Evolutionary conservation across 2,888 invertebrate species (phyloP).

Genomic region (Eristalis arbustorum): DNA sequence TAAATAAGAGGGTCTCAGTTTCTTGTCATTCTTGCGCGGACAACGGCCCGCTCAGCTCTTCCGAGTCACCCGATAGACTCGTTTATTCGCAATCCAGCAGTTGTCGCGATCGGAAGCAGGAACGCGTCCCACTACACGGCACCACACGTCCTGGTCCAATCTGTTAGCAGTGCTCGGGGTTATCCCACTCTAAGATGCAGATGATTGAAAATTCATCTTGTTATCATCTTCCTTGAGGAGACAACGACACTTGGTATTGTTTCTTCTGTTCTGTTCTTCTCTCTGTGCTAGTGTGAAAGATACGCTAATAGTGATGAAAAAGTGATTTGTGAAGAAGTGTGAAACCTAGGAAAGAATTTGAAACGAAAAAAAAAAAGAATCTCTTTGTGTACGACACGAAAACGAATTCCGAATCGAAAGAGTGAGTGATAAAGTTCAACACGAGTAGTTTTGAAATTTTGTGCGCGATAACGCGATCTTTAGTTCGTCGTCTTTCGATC

Average conservation of each 20-base stretch:
- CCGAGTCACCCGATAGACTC: slow-evolving; percentile 72
- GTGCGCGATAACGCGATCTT: slow-evolving; percentile 51
- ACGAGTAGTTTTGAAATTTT: slow-evolving; percentile 55
- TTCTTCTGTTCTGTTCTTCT: neutral
- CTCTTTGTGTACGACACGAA: slow-evolving; percentile 28
- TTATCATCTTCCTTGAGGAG: slow-evolving; percentile 54
- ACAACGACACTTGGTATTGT: slow-evolving; percentile 49
- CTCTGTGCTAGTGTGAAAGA: slow-evolving; percentile 5
- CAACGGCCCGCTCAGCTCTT: slow-evolving; percentile 72
- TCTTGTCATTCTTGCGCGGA: slow-evolving; percentile 72
- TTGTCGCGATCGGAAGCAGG: slow-evolving; percentile 79
- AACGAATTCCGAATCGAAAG: slow-evolving; percentile 39
- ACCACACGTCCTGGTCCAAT: slow-evolving; percentile 9
- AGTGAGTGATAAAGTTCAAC: slow-evolving; percentile 65
- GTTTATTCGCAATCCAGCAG: slow-evolving; percentile 80
- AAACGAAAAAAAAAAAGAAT: slow-evolving; percentile 15
- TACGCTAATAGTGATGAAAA: slow-evolving; percentile 43
- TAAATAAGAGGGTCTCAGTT: slow-evolving; percentile 65
- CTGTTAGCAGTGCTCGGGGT: neutral
- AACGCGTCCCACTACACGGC: slow-evolving; percentile 53
- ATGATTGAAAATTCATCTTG: slow-evolving; percentile 30
- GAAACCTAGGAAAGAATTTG: neutral
- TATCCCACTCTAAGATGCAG: slow-evolving; percentile 2
- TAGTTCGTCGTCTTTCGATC: neutral
- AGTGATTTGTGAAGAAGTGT: slow-evolving; percentile 48